Percentiles rank a stretch among this genome's conserved stretches.
These are phyloP conservation scores for Thalassoma bifasciatum DNA, from an alignment of 2,113 vertebrate genomes.

Conservation along the genomic window DNA sequence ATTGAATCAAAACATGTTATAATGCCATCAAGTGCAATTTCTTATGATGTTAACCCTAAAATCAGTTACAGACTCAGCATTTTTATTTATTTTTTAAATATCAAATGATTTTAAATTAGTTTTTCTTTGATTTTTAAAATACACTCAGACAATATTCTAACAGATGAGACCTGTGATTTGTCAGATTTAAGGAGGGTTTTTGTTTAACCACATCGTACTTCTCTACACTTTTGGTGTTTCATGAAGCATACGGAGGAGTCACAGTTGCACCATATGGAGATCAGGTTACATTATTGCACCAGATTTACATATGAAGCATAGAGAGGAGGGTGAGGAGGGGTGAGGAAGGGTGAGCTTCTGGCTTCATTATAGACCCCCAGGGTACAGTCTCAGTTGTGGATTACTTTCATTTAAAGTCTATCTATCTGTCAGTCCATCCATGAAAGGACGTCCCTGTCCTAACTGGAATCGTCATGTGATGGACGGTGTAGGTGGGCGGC, in stretches of 20 bases:
- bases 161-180: no score
- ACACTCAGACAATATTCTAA: not conserved
- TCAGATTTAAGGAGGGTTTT: not conserved
- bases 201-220: not conserved
- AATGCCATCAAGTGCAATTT: not conserved
- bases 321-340: constrained; percentile 7
- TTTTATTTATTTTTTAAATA: no score
- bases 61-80: not conserved
- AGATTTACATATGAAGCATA: constrained; percentile 45
- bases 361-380: constrained; percentile 47
- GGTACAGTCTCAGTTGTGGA: constrained; percentile 14
- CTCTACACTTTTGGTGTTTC: constrained; percentile 6
- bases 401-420: not conserved
- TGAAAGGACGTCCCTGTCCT: constrained; percentile 4
- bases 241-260: constrained; percentile 35
- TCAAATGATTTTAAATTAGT: no score
- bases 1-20: no score
- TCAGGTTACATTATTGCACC: constrained; percentile 30
- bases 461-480: constrained; percentile 5
- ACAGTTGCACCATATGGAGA: constrained; percentile 39
- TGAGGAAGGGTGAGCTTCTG: constrained; percentile 30
- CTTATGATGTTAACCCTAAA: not conserved
- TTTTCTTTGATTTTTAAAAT: not conserved
- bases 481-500: constrained; percentile 38
- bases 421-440: constrained; percentile 25